Evolutionary conservation across 2,113 vertebrate species (phyloP).

Genomic region (Corythornis vintsioides): DNA sequence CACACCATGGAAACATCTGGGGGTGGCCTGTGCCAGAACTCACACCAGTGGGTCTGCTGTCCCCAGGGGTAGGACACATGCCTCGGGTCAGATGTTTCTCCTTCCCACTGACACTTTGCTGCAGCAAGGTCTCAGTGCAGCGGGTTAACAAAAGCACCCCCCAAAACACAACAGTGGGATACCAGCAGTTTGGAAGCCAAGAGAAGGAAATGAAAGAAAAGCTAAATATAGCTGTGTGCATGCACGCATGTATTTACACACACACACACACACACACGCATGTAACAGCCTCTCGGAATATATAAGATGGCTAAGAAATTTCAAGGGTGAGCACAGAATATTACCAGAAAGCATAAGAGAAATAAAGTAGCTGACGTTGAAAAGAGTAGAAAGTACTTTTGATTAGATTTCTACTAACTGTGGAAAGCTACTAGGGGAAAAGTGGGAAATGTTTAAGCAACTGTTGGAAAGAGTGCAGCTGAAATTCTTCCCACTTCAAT

Average conservation of each 20-base stretch:
- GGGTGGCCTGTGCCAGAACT: neutral
- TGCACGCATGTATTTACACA: neutral
- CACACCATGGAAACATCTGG: slow-evolving; percentile 41
- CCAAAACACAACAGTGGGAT: neutral
- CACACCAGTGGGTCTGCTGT: neutral
- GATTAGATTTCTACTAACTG: slow-evolving; percentile 30
- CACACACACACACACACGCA: neutral
- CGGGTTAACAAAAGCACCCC: neutral
- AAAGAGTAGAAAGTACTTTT: slow-evolving; percentile 33
- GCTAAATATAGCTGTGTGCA: neutral
- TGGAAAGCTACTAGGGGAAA: slow-evolving; percentile 49
- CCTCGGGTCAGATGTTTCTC: neutral
- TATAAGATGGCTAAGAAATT: neutral
- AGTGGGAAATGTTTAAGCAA: slow-evolving; percentile 67
- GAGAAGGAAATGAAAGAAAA: neutral
- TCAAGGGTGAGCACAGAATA: neutral
- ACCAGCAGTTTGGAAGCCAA: neutral
- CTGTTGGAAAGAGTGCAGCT: slow-evolving; percentile 40
- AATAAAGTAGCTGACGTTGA: slow-evolving; percentile 39
- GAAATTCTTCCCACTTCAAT: slow-evolving; percentile 72
- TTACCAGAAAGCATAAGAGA: slow-evolving; percentile 1
- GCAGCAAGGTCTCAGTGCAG: neutral
- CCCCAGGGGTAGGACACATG: neutral
- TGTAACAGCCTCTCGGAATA: neutral
- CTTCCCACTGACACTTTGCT: neutral